phyloP scores from a whole-genome alignment of 1,140 invertebrate genomes.

The Cardiocondyla obscurior region DNA sequence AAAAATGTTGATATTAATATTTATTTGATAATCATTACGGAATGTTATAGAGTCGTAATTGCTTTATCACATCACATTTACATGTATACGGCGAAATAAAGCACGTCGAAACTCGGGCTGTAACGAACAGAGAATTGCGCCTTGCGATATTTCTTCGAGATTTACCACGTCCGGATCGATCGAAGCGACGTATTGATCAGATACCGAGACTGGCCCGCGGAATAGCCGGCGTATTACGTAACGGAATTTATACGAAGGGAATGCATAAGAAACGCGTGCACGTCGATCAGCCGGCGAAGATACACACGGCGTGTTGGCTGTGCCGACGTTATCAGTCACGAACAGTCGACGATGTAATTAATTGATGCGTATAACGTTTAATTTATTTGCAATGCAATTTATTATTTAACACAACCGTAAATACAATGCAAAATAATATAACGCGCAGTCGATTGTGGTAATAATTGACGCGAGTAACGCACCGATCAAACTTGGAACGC shows the following conservation, averaged over 20 bases:
- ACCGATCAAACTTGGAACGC: background rate
- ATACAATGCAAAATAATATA: background rate
- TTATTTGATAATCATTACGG: background rate
- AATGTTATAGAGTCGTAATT: background rate
- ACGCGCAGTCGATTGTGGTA: background rate
- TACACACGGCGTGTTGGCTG: background rate
- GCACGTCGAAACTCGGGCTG: background rate
- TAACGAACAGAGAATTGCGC: background rate
- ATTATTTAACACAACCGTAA: background rate
- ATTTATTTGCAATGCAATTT: background rate
- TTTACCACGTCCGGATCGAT: slow-evolving; percentile 15
- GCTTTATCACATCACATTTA: background rate
- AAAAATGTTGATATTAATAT: background rate
- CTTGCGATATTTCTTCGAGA: background rate
- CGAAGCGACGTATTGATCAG: slow-evolving; percentile 17
- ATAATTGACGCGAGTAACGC: background rate
- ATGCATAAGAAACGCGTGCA: slow-evolving; percentile 2
- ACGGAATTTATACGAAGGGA: background rate
- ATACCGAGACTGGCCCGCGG: slow-evolving; percentile 1
- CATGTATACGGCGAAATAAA: background rate
- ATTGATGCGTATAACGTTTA: background rate
- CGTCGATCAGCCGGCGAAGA: slow-evolving; percentile 14
- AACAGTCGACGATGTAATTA: background rate
- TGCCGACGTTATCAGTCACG: background rate
- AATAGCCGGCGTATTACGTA: slow-evolving; percentile 16